Base-by-base conservation (phyloP, 2,113 vertebrate species). In the Equus quagga region DNA sequence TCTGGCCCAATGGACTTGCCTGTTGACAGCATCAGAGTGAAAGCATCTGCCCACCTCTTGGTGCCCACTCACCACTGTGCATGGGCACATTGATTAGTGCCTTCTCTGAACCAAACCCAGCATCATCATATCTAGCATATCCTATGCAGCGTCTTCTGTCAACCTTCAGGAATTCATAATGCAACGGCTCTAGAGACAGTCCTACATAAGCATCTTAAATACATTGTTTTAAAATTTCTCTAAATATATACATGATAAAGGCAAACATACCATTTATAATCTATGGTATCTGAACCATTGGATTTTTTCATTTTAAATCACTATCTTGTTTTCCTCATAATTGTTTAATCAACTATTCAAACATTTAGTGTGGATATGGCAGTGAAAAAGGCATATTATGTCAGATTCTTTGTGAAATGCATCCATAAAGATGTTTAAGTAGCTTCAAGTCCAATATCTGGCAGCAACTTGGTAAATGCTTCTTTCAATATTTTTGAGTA, bases 271-370 rank as follows among this genome's bases (percentile, higher is more conserved):
- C 31, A 2, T 14, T 26, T 21, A 73, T 36, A 24, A 78, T 64
- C 19, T 28, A 72, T 13, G 8, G 1, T 33, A 36, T 90, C 46
- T 26, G 2, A 49, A 56, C 5, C 14, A 28, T 3, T 86, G 58
- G 14, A 13, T 51, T 31, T 65, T 64, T 85, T 56, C n/a, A 91
- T 62, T 79, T 87, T 49, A 82, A 67, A 44, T 67, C 5, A 80
- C 2, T 75, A 18, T 9, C 6, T 56, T 94, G 3, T 51, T 78
- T 67, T 10, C 1, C n/a, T 73, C 15, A 58, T 62, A 86, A 70
- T 41, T 76, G 82, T 56, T 89, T 54, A 87, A 44, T 92, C 80
- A 94, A 78, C 10, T 78, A 13, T 79, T 69, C 28, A 56, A 54
- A 2, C 14, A 89, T 15, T 83, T 49, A 69, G 7, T 21, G 2